Evolutionary conservation across 2,888 invertebrate genomes (phyloP), one percentile per base, ranked within the genome.

Genomic region (Cheilosia scutellata): DNA sequence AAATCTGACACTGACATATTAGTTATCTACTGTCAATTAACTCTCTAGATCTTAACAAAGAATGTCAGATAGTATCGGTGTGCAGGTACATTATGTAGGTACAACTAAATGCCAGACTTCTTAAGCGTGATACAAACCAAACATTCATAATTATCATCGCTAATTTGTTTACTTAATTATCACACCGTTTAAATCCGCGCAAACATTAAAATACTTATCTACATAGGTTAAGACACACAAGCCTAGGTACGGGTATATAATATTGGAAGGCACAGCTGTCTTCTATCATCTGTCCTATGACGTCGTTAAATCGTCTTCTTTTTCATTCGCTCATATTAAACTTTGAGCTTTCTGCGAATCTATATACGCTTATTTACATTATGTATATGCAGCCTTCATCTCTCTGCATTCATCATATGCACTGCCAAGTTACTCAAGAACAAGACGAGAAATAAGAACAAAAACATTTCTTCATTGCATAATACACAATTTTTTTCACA

Each of bases 271-370:
- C 44, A 11, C 25, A 20, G 47, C 55, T 33, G 55, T 4, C 47
- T 20, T 20, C 9, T 20, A 75, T 75, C 80, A 80, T 75, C 75
- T 75, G 75, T 80, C 37, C 65, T 49, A 51, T 84, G 84, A 79
- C 80, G 75, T 75, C 40, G 47, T 27, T 20, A 29, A 42, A 58
- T 49, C 13, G 49, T 57, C 25, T n/a, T 55, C 20, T 5, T 58
- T 16, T 25, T 40, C 49, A 29, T 29, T 40, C 65, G 40, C 53
- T 2, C 16, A 49, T 33, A 11, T 55, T 42, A 66, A 79, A 25
- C 33, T 65, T 72, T 51, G 72, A 60, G 74, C 62, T 74, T 20
- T 29, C 11, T 31, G 33, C 33, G 20, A 25, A 13, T 13, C 13
- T 49, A 57, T 58, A 25, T 51, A 53, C 58, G 63, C 60, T 44